These are phyloP conservation scores for Temnothorax longispinosus DNA, from an alignment of 1,140 invertebrate genomes.

Conservation along the genomic window DNA sequence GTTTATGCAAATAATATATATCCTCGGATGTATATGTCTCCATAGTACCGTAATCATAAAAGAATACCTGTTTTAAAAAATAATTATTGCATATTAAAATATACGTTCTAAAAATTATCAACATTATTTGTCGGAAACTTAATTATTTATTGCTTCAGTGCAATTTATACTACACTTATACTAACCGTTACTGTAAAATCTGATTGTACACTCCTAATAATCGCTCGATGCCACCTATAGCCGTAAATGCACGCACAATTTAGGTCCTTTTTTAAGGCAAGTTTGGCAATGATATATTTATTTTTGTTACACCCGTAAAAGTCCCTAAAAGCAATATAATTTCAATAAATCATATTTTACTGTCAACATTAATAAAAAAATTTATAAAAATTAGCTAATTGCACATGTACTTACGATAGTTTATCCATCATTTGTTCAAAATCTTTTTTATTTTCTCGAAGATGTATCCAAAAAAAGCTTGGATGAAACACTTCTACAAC, in stretches of 20 bases:
- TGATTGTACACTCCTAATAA: conserved; percentile 77
- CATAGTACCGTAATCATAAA: conserved; percentile 83
- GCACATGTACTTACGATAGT: conserved; percentile 74
- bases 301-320: conserved; percentile 73
- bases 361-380: conserved; percentile 17
- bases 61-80: conserved; percentile 77
- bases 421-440: conserved; percentile 76
- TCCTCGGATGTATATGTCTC: conserved; percentile 72
- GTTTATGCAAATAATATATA: conserved; percentile 78
- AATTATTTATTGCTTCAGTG: background rate
- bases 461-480: conserved; percentile 82
- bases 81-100: conserved; percentile 22
- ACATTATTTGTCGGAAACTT: conserved; percentile 6
- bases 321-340: conserved; percentile 69
- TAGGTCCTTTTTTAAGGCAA: conserved; percentile 78
- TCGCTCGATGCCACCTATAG: conserved; percentile 80
- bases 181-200: conserved; percentile 74
- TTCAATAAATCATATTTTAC: background rate
- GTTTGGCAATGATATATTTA: conserved; percentile 74
- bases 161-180: conserved; percentile 7
- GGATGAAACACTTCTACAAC: conserved; percentile 80
- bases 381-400: conserved; percentile 16
- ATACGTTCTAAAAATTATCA: background rate
- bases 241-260: conserved; percentile 80
- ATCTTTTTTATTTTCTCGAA: conserved; percentile 61